Base-by-base conservation (phyloP, 1,140 invertebrate species). In the Zaprionus gabonicus region DNA sequence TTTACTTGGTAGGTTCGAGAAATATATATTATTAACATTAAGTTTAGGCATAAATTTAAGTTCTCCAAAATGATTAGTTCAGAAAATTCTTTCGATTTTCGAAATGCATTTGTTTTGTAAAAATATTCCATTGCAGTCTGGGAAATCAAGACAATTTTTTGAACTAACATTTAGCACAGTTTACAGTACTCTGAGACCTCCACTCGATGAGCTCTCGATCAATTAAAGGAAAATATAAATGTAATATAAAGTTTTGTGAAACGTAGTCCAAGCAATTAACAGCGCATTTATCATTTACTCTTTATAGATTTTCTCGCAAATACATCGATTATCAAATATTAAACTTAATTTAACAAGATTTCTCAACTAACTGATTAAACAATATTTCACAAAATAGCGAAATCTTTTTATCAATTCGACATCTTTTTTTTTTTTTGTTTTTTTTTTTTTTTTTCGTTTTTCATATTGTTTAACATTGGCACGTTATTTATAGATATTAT, bases 401-500 rank as follows among this genome's bases (percentile, higher is more conserved):
- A 83, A 71, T 49, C 10, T 62, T 74, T 49, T 74, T 23, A 63
- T 71, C 46, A 6, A 41, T 55, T 63, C 27, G 41, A 62, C 55
- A 78, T 41, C 10, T 46, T 72, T 46, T 55, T 53, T 71, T 23
- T 44, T 58, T 69, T 57, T 56, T 51, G 60, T 69, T 57, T 56
- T 53, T 63, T 55, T 34, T 74, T 80, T 78, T 70, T 51, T 73
- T 51, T 73, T 78, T 70, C 55, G 31, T 69, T 56, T 53, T 71
- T 82, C 81, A 76, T 53, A 57, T 66, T 23, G 49, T 78, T 58
- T 68, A 88, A 88, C 84, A 87, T 87, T 87, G 84, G 84, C 84
- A 87, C 84, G 74, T 88, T 87, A 84, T 76, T 69, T 83, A 81
- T 86, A 85, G 49, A 53, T 81, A 82, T 44, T 68, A 36, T 67